These are phyloP conservation scores for Cardiocondyla obscurior DNA, from an alignment of 1,140 invertebrate species.

Conservation along the genomic window DNA sequence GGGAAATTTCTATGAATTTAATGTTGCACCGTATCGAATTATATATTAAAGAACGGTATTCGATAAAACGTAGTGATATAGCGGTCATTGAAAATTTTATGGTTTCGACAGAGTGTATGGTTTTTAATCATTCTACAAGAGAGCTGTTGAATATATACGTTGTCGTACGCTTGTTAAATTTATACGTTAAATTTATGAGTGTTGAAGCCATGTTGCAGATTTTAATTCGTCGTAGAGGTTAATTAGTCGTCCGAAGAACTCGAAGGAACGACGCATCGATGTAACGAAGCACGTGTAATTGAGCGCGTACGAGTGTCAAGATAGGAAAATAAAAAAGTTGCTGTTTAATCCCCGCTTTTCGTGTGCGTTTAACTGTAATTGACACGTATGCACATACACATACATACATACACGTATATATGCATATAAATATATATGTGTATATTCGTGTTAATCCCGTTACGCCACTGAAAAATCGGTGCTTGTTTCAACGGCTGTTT, in stretches of 20 bases:
- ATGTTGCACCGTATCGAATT: neutral
- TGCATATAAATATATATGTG: too few relatives aligned
- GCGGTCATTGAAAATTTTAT: neutral
- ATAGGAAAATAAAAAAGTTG: neutral
- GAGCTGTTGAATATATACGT: slow-evolving; percentile 13
- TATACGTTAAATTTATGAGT: slow-evolving; percentile 22
- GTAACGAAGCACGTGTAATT: neutral
- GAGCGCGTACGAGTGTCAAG: neutral
- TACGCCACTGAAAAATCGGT: slow-evolving; percentile 17
- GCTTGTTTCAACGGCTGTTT: slow-evolving; percentile 10
- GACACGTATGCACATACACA: neutral
- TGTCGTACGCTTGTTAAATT: slow-evolving; percentile 18
- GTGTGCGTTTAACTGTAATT: neutral
- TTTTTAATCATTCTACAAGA: neutral
- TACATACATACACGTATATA: too few relatives aligned
- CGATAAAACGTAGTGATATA: neutral
- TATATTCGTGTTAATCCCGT: slow-evolving; percentile 12
- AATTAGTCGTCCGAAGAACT: neutral
- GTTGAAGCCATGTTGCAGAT: slow-evolving; percentile 4
- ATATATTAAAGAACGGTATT: neutral
- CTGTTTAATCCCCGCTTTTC: slow-evolving; percentile 7
- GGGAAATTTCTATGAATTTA: neutral
- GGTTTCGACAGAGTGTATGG: neutral
- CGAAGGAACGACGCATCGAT: neutral
- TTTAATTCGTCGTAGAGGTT: neutral